phyloP scores from a whole-genome alignment of 2,113 vertebrate genomes.

The Hirundichthys speculiger region DNA sequence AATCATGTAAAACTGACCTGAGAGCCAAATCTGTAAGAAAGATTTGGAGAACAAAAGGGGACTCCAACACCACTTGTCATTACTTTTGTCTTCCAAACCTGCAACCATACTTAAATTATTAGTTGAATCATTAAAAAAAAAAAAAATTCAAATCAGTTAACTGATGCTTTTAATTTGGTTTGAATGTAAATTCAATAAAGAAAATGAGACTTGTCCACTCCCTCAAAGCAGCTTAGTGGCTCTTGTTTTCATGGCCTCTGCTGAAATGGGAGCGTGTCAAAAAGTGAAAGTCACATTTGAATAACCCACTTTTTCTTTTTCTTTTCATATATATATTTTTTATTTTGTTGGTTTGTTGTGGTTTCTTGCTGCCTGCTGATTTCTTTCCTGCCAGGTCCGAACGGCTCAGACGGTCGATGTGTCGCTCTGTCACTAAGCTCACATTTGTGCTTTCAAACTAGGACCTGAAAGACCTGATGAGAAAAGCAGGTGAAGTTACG shows the following conservation, averaged over 20 bases:
- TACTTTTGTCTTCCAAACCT: background rate
- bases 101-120: background rate
- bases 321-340: too few relatives aligned
- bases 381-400: constrained; percentile 63
- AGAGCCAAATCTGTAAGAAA: constrained; percentile 15
- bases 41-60: background rate
- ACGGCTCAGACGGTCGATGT: constrained; percentile 36
- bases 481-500: constrained; percentile 93
- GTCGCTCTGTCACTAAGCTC: constrained; percentile 30
- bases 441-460: constrained; percentile 73
- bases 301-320: constrained; percentile 24
- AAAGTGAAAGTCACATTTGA: constrained; percentile 47
- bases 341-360: constrained; percentile 60
- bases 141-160: background rate
- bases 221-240: constrained; percentile 36
- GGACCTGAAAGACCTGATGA: constrained; percentile 96
- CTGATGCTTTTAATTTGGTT: constrained; percentile 5
- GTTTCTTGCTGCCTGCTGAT: constrained; percentile 57
- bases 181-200: background rate
- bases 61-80: background rate
- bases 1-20: constrained; percentile 31
- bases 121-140: too few relatives aligned
- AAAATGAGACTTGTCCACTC: constrained; percentile 30
- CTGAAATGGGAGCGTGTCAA: constrained; percentile 49
- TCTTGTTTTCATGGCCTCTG: constrained; percentile 49